Base-by-base conservation (phyloP, 2,113 vertebrate species). In the Heloderma charlesbogerti region DNA sequence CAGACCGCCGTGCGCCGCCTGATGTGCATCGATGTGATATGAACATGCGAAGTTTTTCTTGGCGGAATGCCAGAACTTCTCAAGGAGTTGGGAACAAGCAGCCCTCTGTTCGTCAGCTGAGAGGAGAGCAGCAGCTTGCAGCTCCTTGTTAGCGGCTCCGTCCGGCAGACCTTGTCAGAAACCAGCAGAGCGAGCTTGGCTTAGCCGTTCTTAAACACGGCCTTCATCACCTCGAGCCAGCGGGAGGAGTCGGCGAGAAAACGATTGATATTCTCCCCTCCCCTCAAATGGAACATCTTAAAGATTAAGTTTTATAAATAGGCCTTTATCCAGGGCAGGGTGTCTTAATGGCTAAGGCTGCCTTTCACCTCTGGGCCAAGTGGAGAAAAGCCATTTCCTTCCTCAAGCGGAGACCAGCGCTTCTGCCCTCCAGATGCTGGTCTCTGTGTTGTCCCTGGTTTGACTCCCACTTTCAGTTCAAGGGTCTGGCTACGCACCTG, bases 221-320 rank as follows among this genome's bases (percentile, higher is more conserved):
- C 0, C 0, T 8, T n/a, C 25, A 25, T 13, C 13, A 1, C 15
- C 6, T 8, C 29, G 15, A 4, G 31, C 29, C 25, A 1, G 25
- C 16, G 74, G 69, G 66, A 48, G n/a, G 43, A 34, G 27, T 10
- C 1, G 4, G 45, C 16, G 18, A 37, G 57, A 34, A 80, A 48
- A 45, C 69, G 54, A 48, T 22, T 80, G 75, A 69, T 69, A 15
- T 34, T 43, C n/a, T 3, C 0, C n/a, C 34, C 34, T 1, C 34
- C 43, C 40, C 45, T 60, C 60, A n/a, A 63, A n/a, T 77, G 48
- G 63, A 71, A 57, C 63, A 79, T 91, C 72, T 71, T 78, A 43
- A n/a, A 60, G 87, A 85, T 85, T 88, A 88, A 69, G 80, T 16
- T 45, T 51, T 91, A 79, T 71, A 91, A 84, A 57, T 72, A 88